Evolutionary conservation across 2,113 vertebrate genomes (phyloP).

Genomic region (Pavo muticus): DNA sequence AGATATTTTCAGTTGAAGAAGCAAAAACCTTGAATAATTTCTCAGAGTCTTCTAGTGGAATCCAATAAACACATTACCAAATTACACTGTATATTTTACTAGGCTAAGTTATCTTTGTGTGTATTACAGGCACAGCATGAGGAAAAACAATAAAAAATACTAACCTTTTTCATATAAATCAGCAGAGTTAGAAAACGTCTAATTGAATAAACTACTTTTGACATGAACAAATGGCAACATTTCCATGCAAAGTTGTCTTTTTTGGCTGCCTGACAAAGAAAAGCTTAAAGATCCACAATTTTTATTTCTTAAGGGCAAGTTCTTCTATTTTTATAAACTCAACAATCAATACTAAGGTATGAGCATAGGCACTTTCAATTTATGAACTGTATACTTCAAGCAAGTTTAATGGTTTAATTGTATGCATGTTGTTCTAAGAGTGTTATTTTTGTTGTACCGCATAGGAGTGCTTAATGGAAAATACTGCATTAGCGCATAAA

Average conservation of each 20-base stretch:
- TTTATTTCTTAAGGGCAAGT: slow-evolving; percentile 46
- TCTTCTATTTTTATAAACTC: slow-evolving; percentile 54
- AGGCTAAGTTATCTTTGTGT: slow-evolving; percentile 27
- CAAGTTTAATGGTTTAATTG: slow-evolving; percentile 3
- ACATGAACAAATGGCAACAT: slow-evolving; percentile 51
- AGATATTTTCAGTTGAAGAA: neutral
- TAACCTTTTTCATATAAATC: slow-evolving; percentile 25
- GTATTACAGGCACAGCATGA: slow-evolving; percentile 42
- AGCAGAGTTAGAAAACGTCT: slow-evolving; percentile 41
- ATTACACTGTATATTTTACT: slow-evolving; percentile 55
- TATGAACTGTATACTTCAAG: slow-evolving; percentile 42
- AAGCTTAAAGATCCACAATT: slow-evolving; percentile 32
- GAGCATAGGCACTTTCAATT: slow-evolving; percentile 49
- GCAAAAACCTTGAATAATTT: slow-evolving; percentile 17
- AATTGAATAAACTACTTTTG: slow-evolving; percentile 57
- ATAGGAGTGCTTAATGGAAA: slow-evolving; percentile 23
- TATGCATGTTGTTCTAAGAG: neutral
- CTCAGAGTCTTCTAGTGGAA: neutral
- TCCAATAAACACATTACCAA: slow-evolving; percentile 59
- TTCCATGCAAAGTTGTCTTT: slow-evolving; percentile 49
- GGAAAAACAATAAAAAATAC: slow-evolving; percentile 48
- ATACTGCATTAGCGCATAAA: neutral
- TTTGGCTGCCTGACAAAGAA: slow-evolving; percentile 58
- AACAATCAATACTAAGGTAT: slow-evolving; percentile 54
- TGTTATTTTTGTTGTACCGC: neutral